Percentiles rank a stretch among this genome's conserved stretches.
Evolutionary conservation across 2,888 invertebrate species (phyloP).

Genomic region (Cantharis flavilabris): DNA sequence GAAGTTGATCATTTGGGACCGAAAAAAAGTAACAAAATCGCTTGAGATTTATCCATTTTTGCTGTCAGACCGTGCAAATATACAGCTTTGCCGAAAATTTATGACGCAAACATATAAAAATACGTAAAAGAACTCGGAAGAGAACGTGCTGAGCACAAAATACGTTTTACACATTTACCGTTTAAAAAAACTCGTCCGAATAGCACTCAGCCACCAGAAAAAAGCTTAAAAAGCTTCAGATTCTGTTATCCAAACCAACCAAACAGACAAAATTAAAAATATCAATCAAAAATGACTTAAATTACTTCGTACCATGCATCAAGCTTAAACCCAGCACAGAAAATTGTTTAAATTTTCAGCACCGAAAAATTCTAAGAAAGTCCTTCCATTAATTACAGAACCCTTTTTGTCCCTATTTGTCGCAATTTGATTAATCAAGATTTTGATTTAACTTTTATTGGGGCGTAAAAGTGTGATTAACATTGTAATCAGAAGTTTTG

Average conservation of each 20-base stretch:
- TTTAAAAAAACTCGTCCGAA: not conserved
- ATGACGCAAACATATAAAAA: constrained; percentile 1
- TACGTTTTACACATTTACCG: not conserved
- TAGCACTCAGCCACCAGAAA: not conserved
- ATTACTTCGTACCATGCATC: not conserved
- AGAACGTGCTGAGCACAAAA: constrained; percentile 1
- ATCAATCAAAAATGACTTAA: not conserved
- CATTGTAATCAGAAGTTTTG: no score
- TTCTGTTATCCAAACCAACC: not conserved
- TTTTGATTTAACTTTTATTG: no score
- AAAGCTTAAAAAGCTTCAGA: not conserved
- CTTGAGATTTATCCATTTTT: constrained; percentile 16
- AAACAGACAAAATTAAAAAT: not conserved
- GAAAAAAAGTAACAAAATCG: constrained; percentile 17
- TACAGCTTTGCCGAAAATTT: constrained; percentile 4
- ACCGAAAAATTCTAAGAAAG: not conserved
- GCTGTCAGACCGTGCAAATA: constrained; percentile 20
- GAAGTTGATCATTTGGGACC: constrained; percentile 8
- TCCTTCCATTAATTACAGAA: not conserved
- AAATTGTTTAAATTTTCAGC: not conserved
- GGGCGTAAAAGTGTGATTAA: no score
- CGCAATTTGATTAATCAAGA: no score
- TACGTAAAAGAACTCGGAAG: not conserved
- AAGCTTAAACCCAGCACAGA: not conserved
- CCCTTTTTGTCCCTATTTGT: not conserved